Evolutionary conservation across 2,113 vertebrate species (phyloP).

Genomic region (Sinocyclocheilus anophthalmus): DNA sequence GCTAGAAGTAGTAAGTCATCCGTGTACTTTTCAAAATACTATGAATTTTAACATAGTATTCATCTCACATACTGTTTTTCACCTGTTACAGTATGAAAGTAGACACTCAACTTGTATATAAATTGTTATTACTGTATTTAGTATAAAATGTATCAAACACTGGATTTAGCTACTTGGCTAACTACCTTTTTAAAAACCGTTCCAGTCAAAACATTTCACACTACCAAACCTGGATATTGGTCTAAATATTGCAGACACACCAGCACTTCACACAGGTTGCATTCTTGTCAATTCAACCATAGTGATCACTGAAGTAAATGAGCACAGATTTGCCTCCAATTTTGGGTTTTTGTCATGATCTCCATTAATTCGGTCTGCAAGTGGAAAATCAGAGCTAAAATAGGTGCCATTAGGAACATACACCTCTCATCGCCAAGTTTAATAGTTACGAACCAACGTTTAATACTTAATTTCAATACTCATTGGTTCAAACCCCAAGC

Average conservation of each 20-base stretch:
- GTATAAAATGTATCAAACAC: neutral
- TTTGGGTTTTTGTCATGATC: no score
- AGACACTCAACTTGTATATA: neutral
- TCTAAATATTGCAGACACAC: no score
- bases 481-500: neutral
- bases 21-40: neutral
- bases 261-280: no score
- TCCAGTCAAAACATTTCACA: no score
- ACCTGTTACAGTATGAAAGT: neutral
- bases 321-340: neutral
- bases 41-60: neutral
- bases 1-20: neutral
- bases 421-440: neutral
- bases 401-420: neutral
- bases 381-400: neutral
- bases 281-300: no score
- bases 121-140: neutral
- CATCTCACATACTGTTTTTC: neutral
- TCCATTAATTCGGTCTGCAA: neutral
- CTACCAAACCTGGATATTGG: no score
- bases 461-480: neutral
- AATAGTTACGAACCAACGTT: neutral
- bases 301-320: neutral
- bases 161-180: neutral
- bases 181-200: neutral